Base-by-base conservation (phyloP, 2,797 vertebrate genomes). In the Sebastes goodei region DNA sequence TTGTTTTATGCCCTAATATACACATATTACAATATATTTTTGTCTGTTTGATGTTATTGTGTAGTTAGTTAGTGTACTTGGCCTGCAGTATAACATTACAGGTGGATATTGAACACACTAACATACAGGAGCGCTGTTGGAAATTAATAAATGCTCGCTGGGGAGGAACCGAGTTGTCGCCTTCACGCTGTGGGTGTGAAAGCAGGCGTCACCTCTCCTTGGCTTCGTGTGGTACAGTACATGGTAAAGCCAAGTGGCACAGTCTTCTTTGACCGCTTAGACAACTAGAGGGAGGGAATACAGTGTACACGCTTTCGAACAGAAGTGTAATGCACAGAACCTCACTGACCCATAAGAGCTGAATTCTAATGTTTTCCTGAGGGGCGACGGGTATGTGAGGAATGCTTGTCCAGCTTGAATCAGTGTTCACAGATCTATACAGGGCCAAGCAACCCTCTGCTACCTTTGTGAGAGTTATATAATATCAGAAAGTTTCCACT, bases 171-270 rank as follows among this genome's bases (percentile, higher is more conserved):
- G 38, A 78, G 55, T 83, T 90, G 64, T 81, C 71, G 21, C 86
- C 82, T 90, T 91, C 85, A 85, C 73, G 67, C 84, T 83, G 80
- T 82, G 75, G 85, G 84, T 90, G 90, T 89, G 84, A 91, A 92
- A 76, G 71, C 62, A 67, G 42, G 74, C 53, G 76, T 64, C 80
- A 77, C 78, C 81, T 84, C 67, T 71, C 66, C 38, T 72, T 72
- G 73, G 71, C 72, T 76, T 76, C 60, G 60, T 64, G 77, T 57
- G 70, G 74, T 60, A 59, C 17, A 10, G 71, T 57, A 59, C 27
- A 10, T 7, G 6, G 32, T 35, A 38, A 67, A 72, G 71, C 52
- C 55, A 75, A 72, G 57, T 38, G 20, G 35, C 52, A 71, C 52
- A 1, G 62, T 55, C 64, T 80, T 0, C 20, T 72, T 68, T 52